Base-by-base conservation (phyloP, 1,140 invertebrate genomes). In the Trachymyrmex septentrionalis region DNA sequence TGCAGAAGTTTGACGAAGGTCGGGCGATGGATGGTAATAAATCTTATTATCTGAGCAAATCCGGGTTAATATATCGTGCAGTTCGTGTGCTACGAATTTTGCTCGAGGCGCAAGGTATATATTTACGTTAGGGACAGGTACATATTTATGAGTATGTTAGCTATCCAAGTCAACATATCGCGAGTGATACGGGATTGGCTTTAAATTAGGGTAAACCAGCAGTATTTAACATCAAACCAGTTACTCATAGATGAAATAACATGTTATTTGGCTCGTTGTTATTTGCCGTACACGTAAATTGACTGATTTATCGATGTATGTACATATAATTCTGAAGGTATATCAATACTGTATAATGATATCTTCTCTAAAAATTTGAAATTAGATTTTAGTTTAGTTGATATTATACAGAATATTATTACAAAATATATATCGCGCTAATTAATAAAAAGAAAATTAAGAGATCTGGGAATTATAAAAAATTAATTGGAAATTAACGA, bases 1-100 rank as follows among this genome's bases (percentile, higher is more conserved):
- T 34, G 50, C 72, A 64, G 73, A 91, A 90, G 87, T 91, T 88
- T 90, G 71, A 88, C 53, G 86, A 86, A 80, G 78, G 82, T 86
- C 66, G 71, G 10, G 48, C 67, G 78, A 75, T 73, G 78, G 84
- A 57, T 76, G 81, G 55, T 82, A 86, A 88, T 88, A 88, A 91
- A 91, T 91, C 89, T 88, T 86, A 86, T 91, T 91, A 91, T 88
- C 88, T 69, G 53, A 80, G 69, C 69, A 64, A 90, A 90, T 72
- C 55, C 78, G 5, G 86, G 27, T 77, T 78, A 88, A 84, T 73
- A 78, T 50, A 87, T 84, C 53, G 71, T 30, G 64, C 44, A 88
- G 76, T 73, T 89, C 21, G 61, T 86, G 69, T 21, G 19, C 55
- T 44, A 19, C 24, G 78, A 75, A 89, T 61, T 91, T 71, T 34